A percentile compares a stretch with the other conserved stretches of the same genome.
These are phyloP conservation scores for Meteorus colon DNA, from an alignment of 2,888 invertebrate species.

Conservation along the genomic window DNA sequence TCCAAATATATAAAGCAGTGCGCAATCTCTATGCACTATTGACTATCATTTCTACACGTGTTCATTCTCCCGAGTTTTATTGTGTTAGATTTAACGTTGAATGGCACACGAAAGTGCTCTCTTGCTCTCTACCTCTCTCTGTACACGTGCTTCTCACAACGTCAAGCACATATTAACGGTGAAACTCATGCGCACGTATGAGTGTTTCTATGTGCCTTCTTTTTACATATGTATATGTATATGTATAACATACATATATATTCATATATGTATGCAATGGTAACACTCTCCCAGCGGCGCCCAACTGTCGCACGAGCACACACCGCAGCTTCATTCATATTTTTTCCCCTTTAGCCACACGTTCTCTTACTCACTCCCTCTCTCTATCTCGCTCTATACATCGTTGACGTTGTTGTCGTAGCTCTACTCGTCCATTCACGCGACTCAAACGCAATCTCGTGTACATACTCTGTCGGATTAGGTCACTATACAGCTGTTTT, in stretches of 20 bases:
- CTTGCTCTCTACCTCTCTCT: neutral
- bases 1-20: neutral
- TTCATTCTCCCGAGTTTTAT: neutral
- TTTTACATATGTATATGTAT: neutral
- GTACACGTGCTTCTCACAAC: constrained; percentile 30
- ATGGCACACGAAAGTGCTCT: constrained; percentile 53
- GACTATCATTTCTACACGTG: constrained; percentile 4
- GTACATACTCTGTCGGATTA: constrained; percentile 27
- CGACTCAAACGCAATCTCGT: constrained; percentile 39
- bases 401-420: constrained; percentile 19
- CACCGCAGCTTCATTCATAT: constrained; percentile 61
- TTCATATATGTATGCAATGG: constrained; percentile 14
- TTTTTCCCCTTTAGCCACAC: constrained; percentile 57
- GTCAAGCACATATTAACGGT: constrained; percentile 11
- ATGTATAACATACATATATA: neutral
- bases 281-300: constrained; percentile 35
- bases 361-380: constrained; percentile 10
- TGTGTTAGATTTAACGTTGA: constrained; percentile 51
- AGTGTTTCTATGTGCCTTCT: constrained; percentile 15
- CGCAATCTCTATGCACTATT: constrained; percentile 13
- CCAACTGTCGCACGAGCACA: constrained; percentile 41
- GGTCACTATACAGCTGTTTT: constrained; percentile 33
- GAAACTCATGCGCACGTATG: constrained; percentile 54
- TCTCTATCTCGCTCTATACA: constrained; percentile 4
- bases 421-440: constrained; percentile 51